Conservation (phyloP, 1,140 invertebrate genomes). For the Pararge aegeria region DNA sequence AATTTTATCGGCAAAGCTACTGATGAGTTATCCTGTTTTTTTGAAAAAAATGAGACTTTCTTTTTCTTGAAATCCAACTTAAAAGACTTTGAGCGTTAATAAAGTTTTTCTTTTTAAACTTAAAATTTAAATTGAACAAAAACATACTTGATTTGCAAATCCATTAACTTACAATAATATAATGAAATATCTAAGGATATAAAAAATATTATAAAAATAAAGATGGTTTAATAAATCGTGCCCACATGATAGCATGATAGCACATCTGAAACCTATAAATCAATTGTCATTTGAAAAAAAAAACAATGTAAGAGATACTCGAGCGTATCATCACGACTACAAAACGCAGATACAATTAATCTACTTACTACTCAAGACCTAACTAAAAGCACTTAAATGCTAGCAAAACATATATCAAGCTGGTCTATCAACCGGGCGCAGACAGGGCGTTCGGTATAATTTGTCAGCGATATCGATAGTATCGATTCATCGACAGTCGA, state of each 20-base stretch:
- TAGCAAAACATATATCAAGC: slow-evolving; percentile 20
- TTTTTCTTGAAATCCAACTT: too few relatives aligned
- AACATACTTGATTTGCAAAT: too few relatives aligned
- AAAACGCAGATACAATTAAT: slow-evolving; percentile 8
- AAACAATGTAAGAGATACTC: not conserved
- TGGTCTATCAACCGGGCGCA: slow-evolving; percentile 23
- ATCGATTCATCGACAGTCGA: slow-evolving; percentile 40
- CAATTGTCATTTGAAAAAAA: not conserved
- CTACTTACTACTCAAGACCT: slow-evolving; percentile 7
- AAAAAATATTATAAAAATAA: too few relatives aligned
- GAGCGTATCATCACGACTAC: slow-evolving; percentile 1
- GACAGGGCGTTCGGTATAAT: slow-evolving; percentile 37
- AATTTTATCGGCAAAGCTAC: too few relatives aligned
- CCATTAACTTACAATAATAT: too few relatives aligned
- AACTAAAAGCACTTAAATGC: slow-evolving; percentile 19
- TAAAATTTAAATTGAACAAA: too few relatives aligned
- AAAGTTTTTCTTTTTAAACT: too few relatives aligned
- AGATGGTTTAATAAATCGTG: not conserved
- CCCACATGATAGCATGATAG: slow-evolving; percentile 3
- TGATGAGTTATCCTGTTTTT: too few relatives aligned
- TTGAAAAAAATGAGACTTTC: too few relatives aligned
- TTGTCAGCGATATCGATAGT: slow-evolving; percentile 38
- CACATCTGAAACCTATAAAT: not conserved
- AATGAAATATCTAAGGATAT: too few relatives aligned
- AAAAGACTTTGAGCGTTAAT: too few relatives aligned